Conservation (phyloP, 2,888 invertebrate species). For the Oligia fasciuncula region DNA sequence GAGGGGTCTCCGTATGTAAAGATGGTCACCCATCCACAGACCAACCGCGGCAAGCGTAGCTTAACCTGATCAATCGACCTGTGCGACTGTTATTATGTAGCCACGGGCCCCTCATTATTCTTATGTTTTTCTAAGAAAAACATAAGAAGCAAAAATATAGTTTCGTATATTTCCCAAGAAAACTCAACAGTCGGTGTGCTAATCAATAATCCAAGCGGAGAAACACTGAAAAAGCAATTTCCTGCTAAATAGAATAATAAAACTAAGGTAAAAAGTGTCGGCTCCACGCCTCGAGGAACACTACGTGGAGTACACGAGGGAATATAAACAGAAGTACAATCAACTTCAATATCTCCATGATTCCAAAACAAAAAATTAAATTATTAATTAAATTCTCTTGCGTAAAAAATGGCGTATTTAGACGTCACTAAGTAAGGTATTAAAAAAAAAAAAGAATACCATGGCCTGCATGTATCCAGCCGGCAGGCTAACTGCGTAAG, state of each 20-base stretch:
- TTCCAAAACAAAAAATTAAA: not conserved
- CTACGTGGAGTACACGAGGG: not conserved
- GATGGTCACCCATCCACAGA: too few species aligned
- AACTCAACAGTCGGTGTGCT: slow-evolving; percentile 33
- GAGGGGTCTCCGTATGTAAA: too few species aligned
- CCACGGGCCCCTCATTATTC: too few species aligned
- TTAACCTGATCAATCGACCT: too few species aligned
- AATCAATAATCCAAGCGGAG: slow-evolving; percentile 57
- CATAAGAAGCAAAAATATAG: not conserved
- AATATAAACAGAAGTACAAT: slow-evolving; percentile 28
- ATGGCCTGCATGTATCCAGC: too few species aligned
- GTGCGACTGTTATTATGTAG: too few species aligned
- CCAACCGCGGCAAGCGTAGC: too few species aligned
- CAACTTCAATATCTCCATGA: not conserved
- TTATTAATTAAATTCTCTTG: too few species aligned
- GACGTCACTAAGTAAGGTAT: too few species aligned
- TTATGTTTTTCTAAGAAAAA: slow-evolving; percentile 7
- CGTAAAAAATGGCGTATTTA: not conserved
- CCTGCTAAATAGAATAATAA: slow-evolving; percentile 63
- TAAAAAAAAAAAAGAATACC: too few species aligned
- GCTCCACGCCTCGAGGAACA: slow-evolving; percentile 50
- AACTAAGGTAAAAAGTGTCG: slow-evolving; percentile 63
- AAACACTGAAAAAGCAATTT: slow-evolving; percentile 63
- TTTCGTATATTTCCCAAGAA: slow-evolving; percentile 38
- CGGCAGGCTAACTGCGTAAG: too few species aligned